Base-by-base conservation (phyloP, 2,888 invertebrate species). In the Metallyticus violacea region DNA sequence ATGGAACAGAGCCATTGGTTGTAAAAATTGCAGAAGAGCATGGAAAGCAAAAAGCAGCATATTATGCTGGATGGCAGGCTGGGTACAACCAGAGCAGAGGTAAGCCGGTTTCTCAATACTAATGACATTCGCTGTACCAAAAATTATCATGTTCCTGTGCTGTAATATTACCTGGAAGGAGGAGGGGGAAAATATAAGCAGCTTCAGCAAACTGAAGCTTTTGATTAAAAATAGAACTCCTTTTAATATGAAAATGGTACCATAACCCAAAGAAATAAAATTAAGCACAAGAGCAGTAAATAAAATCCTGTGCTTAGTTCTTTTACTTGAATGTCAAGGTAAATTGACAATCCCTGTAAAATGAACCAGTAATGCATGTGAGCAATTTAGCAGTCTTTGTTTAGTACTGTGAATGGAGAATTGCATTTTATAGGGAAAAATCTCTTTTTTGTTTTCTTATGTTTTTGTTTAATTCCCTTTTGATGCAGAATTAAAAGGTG, bases 11-110 rank as follows among this genome's bases (percentile, higher is more conserved):
- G 91, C 96, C 97, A 27, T 93, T 99, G 80, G 94, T 95, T 89
- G 97, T 98, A 28, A 96, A 96, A 93, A 95, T 96, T 89, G 97
- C 97, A 0, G 97, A 97, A 90, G 97, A 97, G 91, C 97, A 97
- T 89, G 96, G 96, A 3, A 95, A 96, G 90, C 96, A 96, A 91
- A 96, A 96, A 90, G 96, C 96, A 25, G 96, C 94, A 4, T 95
- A 95, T 91, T 95, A 95, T 90, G 95, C 95, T 2, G 95, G 95
- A 6, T 95, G 94, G 94, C 93, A 95, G 90, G 95, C 95, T 0
- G 95, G 95, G 2, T 94, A 93, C 90, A 94, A 94, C 88, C 94
- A 94, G 89, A 94, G 94, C 90, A 92, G 92, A 90, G 92, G 92
- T 92, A 83, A 83, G 90, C 40, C 22, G 40, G 40, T 15, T 1